Conservation (phyloP, 2,888 invertebrate species). For the Apodemia hepburni region DNA sequence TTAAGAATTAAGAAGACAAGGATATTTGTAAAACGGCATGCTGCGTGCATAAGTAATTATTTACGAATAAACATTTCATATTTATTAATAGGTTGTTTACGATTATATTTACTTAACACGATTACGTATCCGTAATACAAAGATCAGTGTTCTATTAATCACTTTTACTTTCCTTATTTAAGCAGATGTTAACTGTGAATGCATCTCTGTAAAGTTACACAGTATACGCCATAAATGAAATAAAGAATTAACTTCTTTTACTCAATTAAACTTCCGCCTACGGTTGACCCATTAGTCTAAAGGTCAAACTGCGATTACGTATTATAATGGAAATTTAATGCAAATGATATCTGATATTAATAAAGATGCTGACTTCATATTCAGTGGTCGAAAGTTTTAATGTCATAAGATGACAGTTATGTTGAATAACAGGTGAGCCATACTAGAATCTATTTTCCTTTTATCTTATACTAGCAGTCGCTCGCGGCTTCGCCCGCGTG, state of each 20-base stretch:
- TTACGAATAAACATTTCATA: no score
- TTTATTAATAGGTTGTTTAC: background rate
- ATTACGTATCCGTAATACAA: background rate
- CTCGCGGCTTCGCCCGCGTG: no score
- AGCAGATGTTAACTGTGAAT: constrained; percentile 41
- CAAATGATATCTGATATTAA: background rate
- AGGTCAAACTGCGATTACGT: constrained; percentile 11
- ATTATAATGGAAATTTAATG: constrained; percentile 5
- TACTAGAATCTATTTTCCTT: no score
- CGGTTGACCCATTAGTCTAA: constrained; percentile 4
- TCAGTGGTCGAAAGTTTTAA: background rate
- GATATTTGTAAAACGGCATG: background rate
- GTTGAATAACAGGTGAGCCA: background rate
- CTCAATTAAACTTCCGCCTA: constrained; percentile 13
- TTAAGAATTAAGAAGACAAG: background rate
- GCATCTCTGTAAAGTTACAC: constrained; percentile 20
- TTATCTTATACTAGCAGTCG: no score
- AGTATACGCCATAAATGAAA: constrained; percentile 5
- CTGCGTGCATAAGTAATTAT: no score
- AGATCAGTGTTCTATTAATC: constrained; percentile 32
- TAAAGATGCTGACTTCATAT: background rate
- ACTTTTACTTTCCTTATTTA: constrained; percentile 68
- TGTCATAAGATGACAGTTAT: background rate
- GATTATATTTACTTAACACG: background rate
- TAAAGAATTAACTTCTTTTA: constrained; percentile 10